Evolutionary conservation across 2,888 invertebrate species (phyloP).

Genomic region (Tetanocera ferruginea): DNA sequence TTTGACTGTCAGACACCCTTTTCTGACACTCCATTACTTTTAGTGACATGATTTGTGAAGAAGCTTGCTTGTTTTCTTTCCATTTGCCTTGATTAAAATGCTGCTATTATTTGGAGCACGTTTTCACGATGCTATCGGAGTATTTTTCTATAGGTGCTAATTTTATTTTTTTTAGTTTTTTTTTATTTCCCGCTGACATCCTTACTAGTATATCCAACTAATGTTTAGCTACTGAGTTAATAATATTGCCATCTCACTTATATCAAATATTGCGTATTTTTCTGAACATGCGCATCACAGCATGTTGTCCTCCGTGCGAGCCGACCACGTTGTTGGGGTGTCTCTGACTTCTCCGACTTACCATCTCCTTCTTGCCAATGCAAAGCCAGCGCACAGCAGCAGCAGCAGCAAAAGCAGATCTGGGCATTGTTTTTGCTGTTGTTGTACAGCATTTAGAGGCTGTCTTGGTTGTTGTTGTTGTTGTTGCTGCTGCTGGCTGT

Average conservation of each 20-base stretch:
- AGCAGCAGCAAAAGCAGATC: background rate
- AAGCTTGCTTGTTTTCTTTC: background rate
- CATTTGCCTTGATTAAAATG: background rate
- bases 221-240: background rate
- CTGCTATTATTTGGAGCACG: background rate
- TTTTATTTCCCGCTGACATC: background rate
- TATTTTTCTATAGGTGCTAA: background rate
- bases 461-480: constrained; percentile 22
- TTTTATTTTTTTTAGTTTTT: background rate
- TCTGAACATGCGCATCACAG: constrained; percentile 61
- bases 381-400: background rate
- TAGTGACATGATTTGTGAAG: background rate
- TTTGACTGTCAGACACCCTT: too few relatives aligned
- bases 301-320: constrained; percentile 18
- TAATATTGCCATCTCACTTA: constrained; percentile 1
- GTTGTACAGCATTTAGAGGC: background rate
- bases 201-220: background rate
- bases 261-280: constrained; percentile 54
- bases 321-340: background rate
- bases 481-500: constrained; percentile 44
- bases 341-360: background rate
- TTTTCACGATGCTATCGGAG: background rate
- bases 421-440: constrained; percentile 14
- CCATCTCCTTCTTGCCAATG: constrained; percentile 15
- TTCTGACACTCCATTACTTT: too few relatives aligned